These are phyloP conservation scores for Sarcophaga rosellei DNA, from an alignment of 2,888 invertebrate genomes.

Conservation along the genomic window DNA sequence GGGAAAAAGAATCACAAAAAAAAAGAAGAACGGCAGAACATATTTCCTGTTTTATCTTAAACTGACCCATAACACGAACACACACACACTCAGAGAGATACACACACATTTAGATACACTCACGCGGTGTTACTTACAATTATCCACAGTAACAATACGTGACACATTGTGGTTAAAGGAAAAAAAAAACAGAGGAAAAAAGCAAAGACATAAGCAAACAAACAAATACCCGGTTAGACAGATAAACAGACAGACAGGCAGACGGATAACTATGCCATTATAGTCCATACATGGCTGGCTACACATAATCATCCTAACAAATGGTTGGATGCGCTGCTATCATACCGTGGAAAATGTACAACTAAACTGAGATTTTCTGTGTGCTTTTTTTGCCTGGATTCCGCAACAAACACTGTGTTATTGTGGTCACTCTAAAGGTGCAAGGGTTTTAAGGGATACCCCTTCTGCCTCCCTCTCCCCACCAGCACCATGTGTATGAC, in stretches of 20 bases:
- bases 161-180: conserved; percentile 59
- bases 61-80: conserved; percentile 63
- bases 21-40: neutral
- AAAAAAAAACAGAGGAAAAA: neutral
- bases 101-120: too few relatives aligned
- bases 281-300: neutral
- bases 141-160: conserved; percentile 61
- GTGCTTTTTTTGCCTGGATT: neutral
- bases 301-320: neutral
- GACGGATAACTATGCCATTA: neutral
- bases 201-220: neutral
- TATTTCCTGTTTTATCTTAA: conserved; percentile 65
- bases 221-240: neutral
- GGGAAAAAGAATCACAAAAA: conserved; percentile 17
- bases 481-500: neutral
- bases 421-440: neutral
- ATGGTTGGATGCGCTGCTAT: neutral
- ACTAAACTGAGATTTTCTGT: neutral
- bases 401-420: neutral
- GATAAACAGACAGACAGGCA: neutral
- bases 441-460: neutral
- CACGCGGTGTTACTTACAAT: conserved; percentile 50
- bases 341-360: neutral
- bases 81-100: neutral
- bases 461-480: neutral